A percentile compares a stretch with the other conserved stretches of the same genome.
phyloP scores from a whole-genome alignment of 2,113 vertebrate species.

The Hemiprocne comata region DNA sequence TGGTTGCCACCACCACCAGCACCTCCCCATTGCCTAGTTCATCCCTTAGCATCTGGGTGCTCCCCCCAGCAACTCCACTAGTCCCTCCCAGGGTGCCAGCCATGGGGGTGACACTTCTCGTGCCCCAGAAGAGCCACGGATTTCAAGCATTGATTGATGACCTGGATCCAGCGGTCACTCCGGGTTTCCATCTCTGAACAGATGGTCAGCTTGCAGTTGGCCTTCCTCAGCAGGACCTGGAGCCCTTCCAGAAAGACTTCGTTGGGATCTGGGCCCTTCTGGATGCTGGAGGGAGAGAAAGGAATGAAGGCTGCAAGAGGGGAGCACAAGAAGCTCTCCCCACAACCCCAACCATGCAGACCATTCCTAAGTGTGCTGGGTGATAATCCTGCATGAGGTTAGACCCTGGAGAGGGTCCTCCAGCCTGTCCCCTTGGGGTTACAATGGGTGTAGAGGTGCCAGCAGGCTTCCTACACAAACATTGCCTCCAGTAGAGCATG shows the following conservation, averaged over 20 bases:
- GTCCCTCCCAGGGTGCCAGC: background rate
- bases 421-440: background rate
- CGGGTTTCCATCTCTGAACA: slow-evolving; percentile 75
- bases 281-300: slow-evolving; percentile 61
- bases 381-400: background rate
- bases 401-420: background rate
- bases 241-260: slow-evolving; percentile 80
- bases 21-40: background rate
- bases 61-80: background rate
- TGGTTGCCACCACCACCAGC: background rate
- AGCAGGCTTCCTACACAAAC: background rate
- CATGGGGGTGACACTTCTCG: accelerated
- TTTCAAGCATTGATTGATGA: background rate
- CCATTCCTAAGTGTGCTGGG: background rate
- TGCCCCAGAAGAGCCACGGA: accelerated
- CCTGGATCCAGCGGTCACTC: slow-evolving; percentile 96
- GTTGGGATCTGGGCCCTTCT: slow-evolving; percentile 63
- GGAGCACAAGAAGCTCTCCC: accelerated
- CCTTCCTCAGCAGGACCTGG: slow-evolving; percentile 62
- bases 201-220: slow-evolving; percentile 78
- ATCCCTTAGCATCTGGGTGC: background rate
- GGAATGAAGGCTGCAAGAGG: accelerated
- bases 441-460: background rate
- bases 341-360: accelerated
- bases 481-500: background rate